Evolutionary conservation across 2,888 invertebrate genomes (phyloP), one percentile per base, ranked within the genome.

Genomic region (Spicauda simplicius): DNA sequence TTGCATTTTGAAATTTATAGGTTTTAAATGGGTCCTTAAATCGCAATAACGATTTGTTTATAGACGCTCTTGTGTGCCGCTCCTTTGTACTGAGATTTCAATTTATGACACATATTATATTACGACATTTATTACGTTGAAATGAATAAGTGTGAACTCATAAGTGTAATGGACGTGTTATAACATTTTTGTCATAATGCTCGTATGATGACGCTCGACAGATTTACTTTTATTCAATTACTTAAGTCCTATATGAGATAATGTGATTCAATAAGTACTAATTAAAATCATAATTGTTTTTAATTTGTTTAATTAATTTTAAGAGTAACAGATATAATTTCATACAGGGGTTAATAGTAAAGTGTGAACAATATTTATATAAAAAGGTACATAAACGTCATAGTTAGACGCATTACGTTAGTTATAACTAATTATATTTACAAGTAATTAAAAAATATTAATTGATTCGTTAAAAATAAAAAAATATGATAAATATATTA

Each of bases 11-110:
- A 75, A 79, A 80, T 90, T 91, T 91, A 91, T 93, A 84, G 88
- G 83, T 90, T 92, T 92, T 91, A 89, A 91, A 93, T 91, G 88
- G 88, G 86, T 90, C 87, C 88, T 92, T 92, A 92, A 92, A 93
- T 91, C 79, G 92, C 91, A 91, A 92, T 93, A 93, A 93, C 87
- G 86, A 92, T 92, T 91, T 93, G 91, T 93, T 93, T 90, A 89
- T 87, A 87, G 85, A 85, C 25, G 25, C 25, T 82, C 75, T 77
- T 77, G 81, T 83, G 75, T 69, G 71, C 25, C 25, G 25, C 25
- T 25, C 73, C 85, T 85, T 87, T 87, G 83, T 82, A 73, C 68
- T 77, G 80, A 80, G 81, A 77, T 76, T 80, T 80, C 83, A 83
- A 88, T 87, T 85, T 86, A 87, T 85, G 77, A 76, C 69, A 72